Conservation (phyloP, 2,113 vertebrate species). For the Nyctereutes procyonoides region DNA sequence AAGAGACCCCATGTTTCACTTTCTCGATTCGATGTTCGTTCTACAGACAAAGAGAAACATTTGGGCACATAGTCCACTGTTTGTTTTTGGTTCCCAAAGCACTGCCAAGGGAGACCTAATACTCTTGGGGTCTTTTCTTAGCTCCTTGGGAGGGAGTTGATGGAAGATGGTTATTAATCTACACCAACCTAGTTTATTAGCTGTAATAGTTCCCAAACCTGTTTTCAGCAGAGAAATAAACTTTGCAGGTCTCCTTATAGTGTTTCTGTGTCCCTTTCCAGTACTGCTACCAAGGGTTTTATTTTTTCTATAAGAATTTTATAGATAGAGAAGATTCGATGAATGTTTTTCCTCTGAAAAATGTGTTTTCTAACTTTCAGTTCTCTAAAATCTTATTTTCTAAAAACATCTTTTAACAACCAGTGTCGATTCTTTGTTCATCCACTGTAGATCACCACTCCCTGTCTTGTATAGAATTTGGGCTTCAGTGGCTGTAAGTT, state of each 20-base stretch:
- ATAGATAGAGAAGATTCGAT: background rate
- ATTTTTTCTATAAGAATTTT: background rate
- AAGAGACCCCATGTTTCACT: background rate
- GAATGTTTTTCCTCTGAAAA: background rate
- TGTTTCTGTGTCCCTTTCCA: background rate
- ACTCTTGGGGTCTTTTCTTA: constrained; percentile 67
- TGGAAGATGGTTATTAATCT: constrained; percentile 78
- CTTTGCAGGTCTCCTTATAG: background rate
- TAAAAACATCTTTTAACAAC: background rate
- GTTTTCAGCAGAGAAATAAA: constrained; percentile 49
- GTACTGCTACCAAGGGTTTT: background rate
- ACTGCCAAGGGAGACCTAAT: constrained; percentile 67
- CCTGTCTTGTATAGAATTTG: background rate
- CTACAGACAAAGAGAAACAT: constrained; percentile 17
- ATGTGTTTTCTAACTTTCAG: background rate
- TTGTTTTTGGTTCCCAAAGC: constrained; percentile 77
- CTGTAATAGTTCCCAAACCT: constrained; percentile 43
- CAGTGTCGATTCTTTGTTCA: background rate
- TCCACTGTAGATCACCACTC: background rate
- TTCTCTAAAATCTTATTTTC: constrained; percentile 40
- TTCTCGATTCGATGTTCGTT: background rate
- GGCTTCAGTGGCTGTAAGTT: background rate
- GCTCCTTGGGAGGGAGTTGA: constrained; percentile 66
- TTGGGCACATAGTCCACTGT: constrained; percentile 69
- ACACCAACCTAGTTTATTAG: constrained; percentile 26